These are phyloP conservation scores for Hyposoter didymator DNA, from an alignment of 2,888 invertebrate species.

Conservation along the genomic window DNA sequence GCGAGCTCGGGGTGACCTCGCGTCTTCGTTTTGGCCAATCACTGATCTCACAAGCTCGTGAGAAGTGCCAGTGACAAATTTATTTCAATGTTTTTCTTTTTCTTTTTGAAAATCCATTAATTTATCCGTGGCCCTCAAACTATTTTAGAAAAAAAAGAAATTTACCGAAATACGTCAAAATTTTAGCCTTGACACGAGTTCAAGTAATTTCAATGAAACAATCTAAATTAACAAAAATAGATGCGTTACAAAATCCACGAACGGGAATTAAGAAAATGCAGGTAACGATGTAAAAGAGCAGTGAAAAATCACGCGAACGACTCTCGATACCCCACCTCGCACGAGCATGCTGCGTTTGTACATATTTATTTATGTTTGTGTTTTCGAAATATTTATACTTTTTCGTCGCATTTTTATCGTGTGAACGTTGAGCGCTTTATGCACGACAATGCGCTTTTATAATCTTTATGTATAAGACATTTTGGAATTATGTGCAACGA, in stretches of 20 bases:
- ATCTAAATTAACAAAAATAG: background rate
- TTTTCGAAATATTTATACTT: slow-evolving; percentile 7
- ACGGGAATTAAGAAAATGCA: background rate
- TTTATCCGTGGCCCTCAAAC: background rate
- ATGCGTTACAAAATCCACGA: background rate
- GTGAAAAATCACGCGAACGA: slow-evolving; percentile 22
- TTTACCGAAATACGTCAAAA: background rate
- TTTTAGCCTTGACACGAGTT: background rate
- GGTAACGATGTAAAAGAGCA: slow-evolving; percentile 2
- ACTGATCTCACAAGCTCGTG: background rate
- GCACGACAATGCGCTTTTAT: slow-evolving; percentile 41
- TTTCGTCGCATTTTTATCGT: slow-evolving; percentile 22
- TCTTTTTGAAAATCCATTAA: no score
- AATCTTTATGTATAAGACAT: slow-evolving; percentile 2
- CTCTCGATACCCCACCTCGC: slow-evolving; percentile 47
- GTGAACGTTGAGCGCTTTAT: slow-evolving; percentile 41
- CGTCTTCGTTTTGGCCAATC: background rate
- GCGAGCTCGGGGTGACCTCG: slow-evolving; percentile 4
- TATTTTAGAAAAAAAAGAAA: background rate
- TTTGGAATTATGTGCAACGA: background rate
- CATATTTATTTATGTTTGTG: slow-evolving; percentile 33
- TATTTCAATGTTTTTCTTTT: background rate
- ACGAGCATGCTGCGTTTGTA: slow-evolving; percentile 67
- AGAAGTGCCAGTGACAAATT: background rate
- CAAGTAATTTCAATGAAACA: background rate